These are phyloP conservation scores for Zosterops lateralis DNA, from an alignment of 2,113 vertebrate genomes.

Conservation along the genomic window DNA sequence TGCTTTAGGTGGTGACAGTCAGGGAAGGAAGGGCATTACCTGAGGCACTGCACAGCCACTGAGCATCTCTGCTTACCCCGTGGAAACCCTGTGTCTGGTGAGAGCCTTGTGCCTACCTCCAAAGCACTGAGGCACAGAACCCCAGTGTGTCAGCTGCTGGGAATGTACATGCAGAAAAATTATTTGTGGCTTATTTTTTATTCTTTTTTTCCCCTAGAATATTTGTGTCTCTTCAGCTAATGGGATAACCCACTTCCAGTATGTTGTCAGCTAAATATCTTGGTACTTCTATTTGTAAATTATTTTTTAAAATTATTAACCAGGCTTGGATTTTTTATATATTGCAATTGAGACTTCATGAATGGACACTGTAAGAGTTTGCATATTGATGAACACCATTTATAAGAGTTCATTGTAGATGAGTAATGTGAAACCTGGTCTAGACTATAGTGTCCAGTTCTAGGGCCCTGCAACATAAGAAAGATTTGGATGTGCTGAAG, in stretches of 20 bases:
- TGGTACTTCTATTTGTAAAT: background rate
- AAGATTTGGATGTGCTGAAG: background rate
- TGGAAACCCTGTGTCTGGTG: background rate
- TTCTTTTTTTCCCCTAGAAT: background rate
- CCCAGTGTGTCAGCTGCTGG: rapidly evolving
- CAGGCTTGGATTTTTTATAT: background rate
- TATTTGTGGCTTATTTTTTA: background rate
- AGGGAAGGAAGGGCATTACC: background rate
- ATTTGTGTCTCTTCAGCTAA: background rate
- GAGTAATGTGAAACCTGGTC: rapidly evolving
- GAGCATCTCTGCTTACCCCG: background rate
- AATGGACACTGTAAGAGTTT: background rate
- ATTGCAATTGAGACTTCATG: background rate
- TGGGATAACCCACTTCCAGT: background rate
- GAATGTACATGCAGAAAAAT: background rate
- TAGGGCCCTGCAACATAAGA: background rate
- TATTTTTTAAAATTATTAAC: background rate
- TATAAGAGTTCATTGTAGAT: background rate
- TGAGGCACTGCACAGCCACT: background rate
- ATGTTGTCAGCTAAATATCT: background rate
- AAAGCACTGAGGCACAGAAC: background rate
- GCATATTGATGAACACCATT: background rate
- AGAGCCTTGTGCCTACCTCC: background rate
- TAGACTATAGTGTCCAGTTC: background rate
- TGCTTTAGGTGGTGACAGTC: background rate